Conservation (phyloP, 2,797 vertebrate genomes). For the Gymnothorax javanicus region DNA sequence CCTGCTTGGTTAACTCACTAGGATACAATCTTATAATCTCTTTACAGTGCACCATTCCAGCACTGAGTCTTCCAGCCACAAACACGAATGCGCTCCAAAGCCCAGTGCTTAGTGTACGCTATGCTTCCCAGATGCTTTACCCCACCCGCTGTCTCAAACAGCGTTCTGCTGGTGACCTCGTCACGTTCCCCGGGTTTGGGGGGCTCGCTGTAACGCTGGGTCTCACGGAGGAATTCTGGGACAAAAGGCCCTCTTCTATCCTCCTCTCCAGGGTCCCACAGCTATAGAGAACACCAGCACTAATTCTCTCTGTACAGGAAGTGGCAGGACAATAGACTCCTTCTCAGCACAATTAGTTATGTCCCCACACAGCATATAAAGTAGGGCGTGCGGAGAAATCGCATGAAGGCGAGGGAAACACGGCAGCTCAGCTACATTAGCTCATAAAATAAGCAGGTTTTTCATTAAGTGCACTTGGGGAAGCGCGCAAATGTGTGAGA, state of each 20-base stretch:
- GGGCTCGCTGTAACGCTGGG: slow-evolving; percentile 60
- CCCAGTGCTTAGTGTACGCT: slow-evolving; percentile 32
- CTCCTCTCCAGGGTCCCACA: slow-evolving; percentile 58
- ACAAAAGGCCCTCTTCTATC: slow-evolving; percentile 67
- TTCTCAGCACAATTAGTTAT: slow-evolving; percentile 68
- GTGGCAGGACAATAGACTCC: slow-evolving; percentile 66
- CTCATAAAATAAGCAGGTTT: neutral
- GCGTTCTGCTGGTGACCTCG: slow-evolving; percentile 74
- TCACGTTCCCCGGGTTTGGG: slow-evolving; percentile 62
- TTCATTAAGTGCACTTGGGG: neutral
- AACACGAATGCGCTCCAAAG: neutral
- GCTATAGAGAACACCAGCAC: slow-evolving; percentile 62
- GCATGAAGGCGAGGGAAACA: slow-evolving; percentile 10
- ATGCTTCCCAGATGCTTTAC: slow-evolving; percentile 57
- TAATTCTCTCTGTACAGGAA: slow-evolving; percentile 70
- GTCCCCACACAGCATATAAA: slow-evolving; percentile 72
- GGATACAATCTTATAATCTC: slow-evolving; percentile 63
- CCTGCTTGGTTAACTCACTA: slow-evolving; percentile 70
- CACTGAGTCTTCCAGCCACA: slow-evolving; percentile 56
- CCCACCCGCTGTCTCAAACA: slow-evolving; percentile 61
- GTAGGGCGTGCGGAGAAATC: slow-evolving; percentile 52
- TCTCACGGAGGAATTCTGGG: slow-evolving; percentile 60
- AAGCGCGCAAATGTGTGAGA: neutral
- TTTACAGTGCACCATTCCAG: slow-evolving; percentile 68
- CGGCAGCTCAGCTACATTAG: slow-evolving; percentile 11